phyloP scores from a whole-genome alignment of 2,797 vertebrate genomes.

The Parambassis ranga region DNA sequence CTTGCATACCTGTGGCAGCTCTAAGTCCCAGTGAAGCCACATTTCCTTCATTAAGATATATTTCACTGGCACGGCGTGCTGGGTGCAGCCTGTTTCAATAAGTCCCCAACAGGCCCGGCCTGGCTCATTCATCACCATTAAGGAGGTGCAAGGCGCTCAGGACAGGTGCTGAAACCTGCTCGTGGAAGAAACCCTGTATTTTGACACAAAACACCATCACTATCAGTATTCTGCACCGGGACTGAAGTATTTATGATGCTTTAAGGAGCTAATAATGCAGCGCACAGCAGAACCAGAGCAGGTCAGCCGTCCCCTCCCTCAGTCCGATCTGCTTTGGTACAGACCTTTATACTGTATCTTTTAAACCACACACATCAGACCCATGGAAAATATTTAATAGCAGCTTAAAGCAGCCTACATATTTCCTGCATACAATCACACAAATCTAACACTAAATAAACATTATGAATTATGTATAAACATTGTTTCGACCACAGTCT shows the following conservation, averaged over 20 bases:
- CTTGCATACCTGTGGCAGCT: constrained; percentile 37
- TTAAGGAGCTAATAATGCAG: background rate
- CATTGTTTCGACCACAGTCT: constrained; percentile 14
- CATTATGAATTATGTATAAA: constrained; percentile 36
- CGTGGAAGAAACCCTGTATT: constrained; percentile 26
- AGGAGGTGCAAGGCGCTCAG: constrained; percentile 28
- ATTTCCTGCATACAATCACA: constrained; percentile 2
- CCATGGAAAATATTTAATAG: constrained; percentile 40
- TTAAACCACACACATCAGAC: background rate
- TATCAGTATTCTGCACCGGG: constrained; percentile 9
- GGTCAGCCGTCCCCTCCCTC: background rate
- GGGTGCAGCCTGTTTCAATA: constrained; percentile 62
- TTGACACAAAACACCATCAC: constrained; percentile 34
- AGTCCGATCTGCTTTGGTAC: background rate
- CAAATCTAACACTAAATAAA: constrained; percentile 5
- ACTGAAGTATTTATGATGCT: constrained; percentile 8
- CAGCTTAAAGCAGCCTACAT: background rate
- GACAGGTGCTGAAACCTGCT: constrained; percentile 57
- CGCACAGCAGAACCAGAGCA: background rate
- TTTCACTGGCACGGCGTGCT: constrained; percentile 49
- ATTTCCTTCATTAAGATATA: constrained; percentile 64
- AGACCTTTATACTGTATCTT: constrained; percentile 7
- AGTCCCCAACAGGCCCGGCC: constrained; percentile 50
- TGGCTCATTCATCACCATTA: constrained; percentile 62
- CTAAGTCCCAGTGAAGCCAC: constrained; percentile 56